Base-by-base conservation (phyloP, 1,140 invertebrate genomes). In the Leptoteleia sp. region DNA sequence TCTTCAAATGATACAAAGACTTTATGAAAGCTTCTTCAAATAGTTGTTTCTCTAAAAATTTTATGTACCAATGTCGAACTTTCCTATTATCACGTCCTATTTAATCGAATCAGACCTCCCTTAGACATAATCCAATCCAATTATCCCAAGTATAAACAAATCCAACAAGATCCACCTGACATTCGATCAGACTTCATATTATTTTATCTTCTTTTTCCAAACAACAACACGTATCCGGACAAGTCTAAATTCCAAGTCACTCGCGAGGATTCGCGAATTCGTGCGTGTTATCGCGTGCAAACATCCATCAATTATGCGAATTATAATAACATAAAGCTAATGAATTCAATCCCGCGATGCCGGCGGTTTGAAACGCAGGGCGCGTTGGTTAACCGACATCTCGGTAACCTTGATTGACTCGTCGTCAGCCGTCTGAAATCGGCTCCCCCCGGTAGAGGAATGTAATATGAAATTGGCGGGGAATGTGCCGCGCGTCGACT, bases 361-460 rank as follows among this genome's bases (percentile, higher is more conserved):
- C 31, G 40, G 52, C 33, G 57, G 70, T 50, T 62, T 57, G 27
- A 31, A 65, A 57, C 50, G 59, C 52, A 52, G n/a, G 33, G 73
- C 55, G 55, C 70, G 57, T 25, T 64, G 64, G 64, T n/a, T 68
- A 76, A 64, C 73, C 48, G 42, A 62, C 73, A 35, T 65, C 59
- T 40, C 37, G 43, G 59, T 57, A 70, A 71, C 67, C 61, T 71
- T 71, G 67, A 78, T 78, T 78, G 75, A 78, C 67, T 78, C 76
- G 45, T 71, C 65, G 43, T 71, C 42, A 77, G 65, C 54, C 54
- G 55, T 71, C 61, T 72, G 29, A 78, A 78, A 72, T 72, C 45
- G 54, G 52, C 72, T 78, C 62, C 67, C 67, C 67, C 76, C 31
- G 54, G 12, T 59, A 54, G 76, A 78, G 61, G 76, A 78, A 78